Percentiles rank a stretch among this genome's conserved stretches.
Conservation (phyloP, 2,797 vertebrate genomes). For the Pogonophryne albipinna region DNA sequence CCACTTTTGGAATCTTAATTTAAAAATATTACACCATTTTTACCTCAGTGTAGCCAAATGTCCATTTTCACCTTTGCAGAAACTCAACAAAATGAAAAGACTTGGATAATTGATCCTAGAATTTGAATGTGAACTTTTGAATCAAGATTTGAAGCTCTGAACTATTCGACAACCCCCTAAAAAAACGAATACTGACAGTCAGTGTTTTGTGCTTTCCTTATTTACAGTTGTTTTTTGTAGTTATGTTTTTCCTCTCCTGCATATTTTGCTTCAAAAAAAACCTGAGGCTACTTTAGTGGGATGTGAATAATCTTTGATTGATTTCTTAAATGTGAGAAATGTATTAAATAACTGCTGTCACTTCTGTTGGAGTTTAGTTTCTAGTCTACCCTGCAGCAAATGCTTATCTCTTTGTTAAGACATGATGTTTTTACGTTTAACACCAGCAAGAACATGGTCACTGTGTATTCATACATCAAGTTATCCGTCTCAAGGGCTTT, state of each 20-base stretch:
- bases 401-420: neutral
- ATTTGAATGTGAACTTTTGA: too few species aligned
- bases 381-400: constrained; percentile 8
- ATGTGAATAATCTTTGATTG: constrained; percentile 4
- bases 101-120: too few species aligned
- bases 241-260: constrained; percentile 5
- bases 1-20: too few species aligned
- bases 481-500: constrained; percentile 18
- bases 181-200: neutral
- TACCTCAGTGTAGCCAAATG: too few species aligned
- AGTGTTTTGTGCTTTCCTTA: neutral
- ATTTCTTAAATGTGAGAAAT: constrained; percentile 11
- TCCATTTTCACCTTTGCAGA: too few species aligned
- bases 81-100: too few species aligned
- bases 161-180: too few species aligned
- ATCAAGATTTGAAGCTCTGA: too few species aligned
- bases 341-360: neutral
- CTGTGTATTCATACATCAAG: constrained; percentile 27
- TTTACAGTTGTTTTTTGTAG: too few species aligned
- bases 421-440: constrained; percentile 5
- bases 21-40: fast-evolving
- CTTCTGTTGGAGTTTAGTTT: neutral
- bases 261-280: neutral
- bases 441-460: neutral
- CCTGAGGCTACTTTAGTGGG: constrained; percentile 4